phyloP scores from a whole-genome alignment of 2,797 vertebrate genomes.

The Phrynocephalus vlangalii region DNA sequence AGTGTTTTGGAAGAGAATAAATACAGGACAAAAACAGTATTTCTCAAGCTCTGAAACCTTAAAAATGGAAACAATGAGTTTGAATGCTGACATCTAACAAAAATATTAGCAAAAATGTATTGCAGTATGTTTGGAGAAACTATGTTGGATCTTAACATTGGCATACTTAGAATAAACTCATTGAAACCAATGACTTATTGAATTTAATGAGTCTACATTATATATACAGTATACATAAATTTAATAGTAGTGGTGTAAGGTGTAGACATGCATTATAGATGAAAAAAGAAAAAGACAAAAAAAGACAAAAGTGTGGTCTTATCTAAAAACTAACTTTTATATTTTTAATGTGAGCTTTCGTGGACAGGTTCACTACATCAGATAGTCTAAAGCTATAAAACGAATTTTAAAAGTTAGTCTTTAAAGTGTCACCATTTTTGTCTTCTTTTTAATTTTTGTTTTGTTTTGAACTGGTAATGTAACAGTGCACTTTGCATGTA shows the following conservation, averaged over 20 bases:
- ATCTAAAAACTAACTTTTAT: too few relatives aligned
- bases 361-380: too few relatives aligned
- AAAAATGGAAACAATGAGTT: neutral
- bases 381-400: too few relatives aligned
- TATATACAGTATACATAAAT: too few relatives aligned
- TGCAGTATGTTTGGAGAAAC: neutral
- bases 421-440: too few relatives aligned
- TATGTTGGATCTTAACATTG: neutral
- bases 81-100: neutral
- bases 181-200: neutral
- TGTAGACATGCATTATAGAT: too few relatives aligned
- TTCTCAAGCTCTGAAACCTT: neutral
- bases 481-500: neutral
- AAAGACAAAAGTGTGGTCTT: too few relatives aligned
- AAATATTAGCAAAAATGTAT: neutral
- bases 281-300: too few relatives aligned
- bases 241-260: too few relatives aligned
- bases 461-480: neutral
- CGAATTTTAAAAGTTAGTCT: too few relatives aligned
- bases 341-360: too few relatives aligned
- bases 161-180: neutral
- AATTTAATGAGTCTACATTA: neutral
- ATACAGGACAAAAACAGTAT: neutral
- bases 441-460: too few relatives aligned
- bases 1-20: neutral